Base-by-base conservation (phyloP, 2,888 invertebrate species). In the Andrena dorsata region DNA sequence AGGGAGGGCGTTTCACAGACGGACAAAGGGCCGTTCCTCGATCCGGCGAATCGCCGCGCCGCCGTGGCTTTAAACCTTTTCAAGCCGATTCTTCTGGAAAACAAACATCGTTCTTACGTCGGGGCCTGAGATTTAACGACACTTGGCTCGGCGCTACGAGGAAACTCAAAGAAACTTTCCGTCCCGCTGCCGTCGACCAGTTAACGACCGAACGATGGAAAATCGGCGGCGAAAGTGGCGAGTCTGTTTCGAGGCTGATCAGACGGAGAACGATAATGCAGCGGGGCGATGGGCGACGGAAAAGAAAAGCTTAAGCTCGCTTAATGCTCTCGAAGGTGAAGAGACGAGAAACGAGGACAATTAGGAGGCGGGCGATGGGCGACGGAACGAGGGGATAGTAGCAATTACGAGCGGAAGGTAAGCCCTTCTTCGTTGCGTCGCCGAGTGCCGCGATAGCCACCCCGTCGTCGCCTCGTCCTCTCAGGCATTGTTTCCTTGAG, bases 271-370 rank as follows among this genome's bases (percentile, higher is more conserved):
- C 70, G 73, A 70, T 53, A 53, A 60, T 13, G 16, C 5, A 10
- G 16, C 53, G 64, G 64, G n/a, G 51, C 41, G 41, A 74, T 65
- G 51, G 63, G 51, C 41, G 41, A 74, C 65, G 63, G 63, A 16
- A 30, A 20, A 35, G 72, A 28, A 35, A 26, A 13, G 10, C 47
- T 61, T 13, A 3, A 60, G 41, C 53, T 49, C 68, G 80, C 58
- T 80, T 79, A 79, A 79, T 58, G 61, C 65, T 75, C 77, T 71
- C 69, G 77, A 66, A 66, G 66, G 83, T 84, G 84, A 83, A 80
- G 86, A 85, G 80, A 83, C 85, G 85, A 84, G 87, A 83, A 86
- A 85, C 82, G 85, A 85, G 77, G 80, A 87, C 84, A 89, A 88
- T 86, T 84, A 86, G 84, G 74, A 81, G 83, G 74, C 76, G 83